These are phyloP conservation scores for Oceanodroma tethys DNA, from an alignment of 2,113 vertebrate genomes.

Conservation along the genomic window DNA sequence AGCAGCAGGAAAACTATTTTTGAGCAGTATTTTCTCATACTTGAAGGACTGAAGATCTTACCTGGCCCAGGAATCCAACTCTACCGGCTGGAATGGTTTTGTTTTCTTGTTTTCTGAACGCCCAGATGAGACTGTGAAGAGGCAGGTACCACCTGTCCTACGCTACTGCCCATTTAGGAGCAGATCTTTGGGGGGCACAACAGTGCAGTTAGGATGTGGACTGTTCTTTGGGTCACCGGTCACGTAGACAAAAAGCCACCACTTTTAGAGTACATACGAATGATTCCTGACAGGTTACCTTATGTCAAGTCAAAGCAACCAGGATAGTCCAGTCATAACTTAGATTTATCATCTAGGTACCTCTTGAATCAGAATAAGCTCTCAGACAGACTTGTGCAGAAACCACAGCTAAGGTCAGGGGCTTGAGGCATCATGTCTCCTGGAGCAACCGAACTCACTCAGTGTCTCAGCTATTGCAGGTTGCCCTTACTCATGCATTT, in stretches of 20 bases:
- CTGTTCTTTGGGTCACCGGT: neutral
- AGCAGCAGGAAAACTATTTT: neutral
- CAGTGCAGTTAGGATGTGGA: neutral
- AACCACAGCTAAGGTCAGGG: neutral
- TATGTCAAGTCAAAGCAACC: neutral
- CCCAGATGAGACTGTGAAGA: neutral
- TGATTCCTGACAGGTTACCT: neutral
- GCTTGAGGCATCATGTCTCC: neutral
- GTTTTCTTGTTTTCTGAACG: neutral
- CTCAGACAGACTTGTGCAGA: neutral
- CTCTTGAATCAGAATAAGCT: neutral
- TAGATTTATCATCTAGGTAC: neutral
- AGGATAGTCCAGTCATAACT: neutral
- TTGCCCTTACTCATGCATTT: neutral
- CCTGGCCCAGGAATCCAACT: neutral
- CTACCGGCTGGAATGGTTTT: neutral
- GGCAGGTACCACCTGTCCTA: neutral
- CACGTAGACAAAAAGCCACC: neutral
- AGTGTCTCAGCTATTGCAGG: neutral
- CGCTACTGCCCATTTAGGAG: neutral
- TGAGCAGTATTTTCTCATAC: neutral
- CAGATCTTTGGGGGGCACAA: neutral
- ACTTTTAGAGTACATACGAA: neutral
- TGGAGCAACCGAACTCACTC: neutral
- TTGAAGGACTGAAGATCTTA: neutral